phyloP scores from a whole-genome alignment of 2,888 invertebrate genomes.

The Dryobota labecula region DNA sequence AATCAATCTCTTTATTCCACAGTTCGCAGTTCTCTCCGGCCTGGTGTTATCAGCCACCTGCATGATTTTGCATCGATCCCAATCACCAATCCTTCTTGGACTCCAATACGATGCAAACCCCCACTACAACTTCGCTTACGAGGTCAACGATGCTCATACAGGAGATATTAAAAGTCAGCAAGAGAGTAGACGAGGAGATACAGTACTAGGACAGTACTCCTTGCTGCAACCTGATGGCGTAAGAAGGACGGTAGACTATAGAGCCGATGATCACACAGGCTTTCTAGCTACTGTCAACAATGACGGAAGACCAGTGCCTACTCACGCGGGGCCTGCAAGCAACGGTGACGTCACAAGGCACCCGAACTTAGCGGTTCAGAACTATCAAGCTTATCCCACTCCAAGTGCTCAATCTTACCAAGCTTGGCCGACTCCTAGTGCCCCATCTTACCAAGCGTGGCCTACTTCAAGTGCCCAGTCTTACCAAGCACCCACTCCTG shows the following conservation, averaged over 20 bases:
- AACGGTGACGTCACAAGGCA: slow-evolving; percentile 42
- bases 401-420: slow-evolving; percentile 31
- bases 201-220: slow-evolving; percentile 89
- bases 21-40: slow-evolving; percentile 72
- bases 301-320: slow-evolving; percentile 66
- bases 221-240: slow-evolving; percentile 90
- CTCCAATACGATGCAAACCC: slow-evolving; percentile 74
- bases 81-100: slow-evolving; percentile 65
- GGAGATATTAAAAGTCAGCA: slow-evolving; percentile 90
- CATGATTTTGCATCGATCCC: slow-evolving; percentile 79
- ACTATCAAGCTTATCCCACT: slow-evolving; percentile 28
- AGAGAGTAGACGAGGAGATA: slow-evolving; percentile 87
- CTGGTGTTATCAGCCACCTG: slow-evolving; percentile 80
- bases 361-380: slow-evolving; percentile 29
- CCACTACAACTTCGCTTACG: slow-evolving; percentile 90
- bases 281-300: slow-evolving; percentile 90
- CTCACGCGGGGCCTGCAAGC: slow-evolving; percentile 24
- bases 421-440: slow-evolving; percentile 62
- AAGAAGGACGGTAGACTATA: slow-evolving; percentile 89
- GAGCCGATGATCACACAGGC: slow-evolving; percentile 88
- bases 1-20: slow-evolving; percentile 44
- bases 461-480: slow-evolving; percentile 42
- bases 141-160: slow-evolving; percentile 88
- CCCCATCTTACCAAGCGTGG: slow-evolving; percentile 46
- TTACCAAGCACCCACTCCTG: slow-evolving; percentile 68